Evolutionary conservation across 2,113 vertebrate genomes (phyloP), one percentile per base, ranked within the genome.

Genomic region (Platycercus adscitus): DNA sequence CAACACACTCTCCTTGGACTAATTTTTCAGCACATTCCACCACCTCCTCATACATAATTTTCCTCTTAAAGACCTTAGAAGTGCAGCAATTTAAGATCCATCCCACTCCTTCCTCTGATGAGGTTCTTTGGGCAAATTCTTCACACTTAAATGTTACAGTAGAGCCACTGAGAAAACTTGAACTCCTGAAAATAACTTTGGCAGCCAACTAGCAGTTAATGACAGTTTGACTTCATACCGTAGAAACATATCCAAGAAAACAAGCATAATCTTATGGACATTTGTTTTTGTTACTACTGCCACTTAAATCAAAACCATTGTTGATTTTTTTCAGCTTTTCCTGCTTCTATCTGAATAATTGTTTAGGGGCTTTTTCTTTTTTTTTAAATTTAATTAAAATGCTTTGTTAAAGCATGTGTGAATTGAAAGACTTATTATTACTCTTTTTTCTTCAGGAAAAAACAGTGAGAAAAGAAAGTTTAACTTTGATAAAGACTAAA

Each of bases 21-120:
- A 44, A 94, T 82, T 89, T 92, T 64, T 83, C 91, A 81, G 52
- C 93, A 37, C 86, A 44, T 91, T 91, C 93, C 58, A 52, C 56
- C 77, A 49, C 86, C 73, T 82, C 81, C 55, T 92, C 65, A n/a
- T 81, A 46, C 72, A 43, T 26, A 58, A 81, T 78, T 96, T 81
- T 89, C 72, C 60, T 60, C 72, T 72, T 78, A 66, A 49, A n/a
- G 69, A 61, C 65, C 60, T 84, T 60, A 31, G 33, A 39, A 91
- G 55, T 18, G 61, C 88, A 71, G 72, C 55, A 55, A 9, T 81
- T 93, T 44, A 41, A 49, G 49, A 46, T 17, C 72, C 89, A 91
- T 17, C 43, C 73, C 71, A 79, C 72, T 64, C 7, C 63, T 72
- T 68, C 70, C 83, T 79, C 69, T 18, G 52, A 31, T 52, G 93